Percentiles rank a stretch among this genome's conserved stretches.
These are phyloP conservation scores for Molanna angustata DNA, from an alignment of 2,888 invertebrate species.

Conservation along the genomic window DNA sequence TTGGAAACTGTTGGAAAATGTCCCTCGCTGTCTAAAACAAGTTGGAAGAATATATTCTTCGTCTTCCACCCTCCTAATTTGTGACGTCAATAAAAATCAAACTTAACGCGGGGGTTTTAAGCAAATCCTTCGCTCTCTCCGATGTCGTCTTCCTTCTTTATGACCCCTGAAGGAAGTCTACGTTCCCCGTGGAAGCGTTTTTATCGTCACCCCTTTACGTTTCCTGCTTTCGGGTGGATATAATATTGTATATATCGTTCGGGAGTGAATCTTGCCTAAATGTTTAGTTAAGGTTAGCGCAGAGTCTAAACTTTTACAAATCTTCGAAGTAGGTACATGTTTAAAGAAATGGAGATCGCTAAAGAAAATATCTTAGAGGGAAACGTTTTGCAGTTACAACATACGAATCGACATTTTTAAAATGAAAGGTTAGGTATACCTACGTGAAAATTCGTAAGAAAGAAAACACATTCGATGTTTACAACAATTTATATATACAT, in stretches of 20 bases:
- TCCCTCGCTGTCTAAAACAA: background rate
- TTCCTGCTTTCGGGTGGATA: background rate
- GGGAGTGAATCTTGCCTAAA: background rate
- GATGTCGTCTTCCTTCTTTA: constrained; percentile 18
- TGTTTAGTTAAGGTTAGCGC: too few species aligned
- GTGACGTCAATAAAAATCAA: constrained; percentile 21
- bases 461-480: too few species aligned
- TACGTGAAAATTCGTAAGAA: too few species aligned
- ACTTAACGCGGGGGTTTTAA: constrained; percentile 15
- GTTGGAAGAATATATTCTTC: background rate
- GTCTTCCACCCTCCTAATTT: constrained; percentile 16
- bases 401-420: too few species aligned
- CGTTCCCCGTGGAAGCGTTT: constrained; percentile 24
- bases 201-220: constrained; percentile 20
- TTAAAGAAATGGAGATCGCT: too few species aligned
- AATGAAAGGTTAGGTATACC: too few species aligned
- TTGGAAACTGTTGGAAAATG: too few species aligned
- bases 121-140: constrained; percentile 16
- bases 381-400: too few species aligned
- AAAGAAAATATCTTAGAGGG: too few species aligned
- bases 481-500: too few species aligned
- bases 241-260: background rate
- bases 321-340: too few species aligned
- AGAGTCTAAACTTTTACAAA: too few species aligned
- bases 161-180: constrained; percentile 26